Base-by-base conservation (phyloP, 1,140 invertebrate genomes). In the Neelides sp. region DNA sequence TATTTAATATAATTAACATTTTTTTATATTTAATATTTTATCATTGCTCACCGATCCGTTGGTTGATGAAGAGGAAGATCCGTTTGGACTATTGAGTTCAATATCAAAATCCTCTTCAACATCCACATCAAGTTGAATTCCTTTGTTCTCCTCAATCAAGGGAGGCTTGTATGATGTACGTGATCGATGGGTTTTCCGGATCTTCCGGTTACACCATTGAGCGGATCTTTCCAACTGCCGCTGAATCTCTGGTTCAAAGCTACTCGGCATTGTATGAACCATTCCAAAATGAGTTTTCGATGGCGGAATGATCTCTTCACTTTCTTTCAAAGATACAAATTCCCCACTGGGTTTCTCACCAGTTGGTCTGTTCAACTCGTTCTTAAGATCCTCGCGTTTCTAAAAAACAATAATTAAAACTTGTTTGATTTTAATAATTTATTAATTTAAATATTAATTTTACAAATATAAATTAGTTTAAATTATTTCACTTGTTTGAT, bases 181-280 rank as follows among this genome's bases (percentile, higher is more conserved):
- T 30, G n/a, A 4, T 42, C 15, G 40, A 10, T 42, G 8, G 7
- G 26, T 42, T 26, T 42, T 10, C 19, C 39, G 17, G 19, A 8
- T 41, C 17, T 41, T 10, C 39, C 13, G 8, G 39, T 10, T 10
- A 41, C 19, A 41, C 17, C 12, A 12, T 36, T 35, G 12, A 30
- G 54, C 54, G 32, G 58, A 53, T 44, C 58, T 22, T 44, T 59
- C 58, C 42, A 52, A 49, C 26, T 59, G 54, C 19, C 58, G 28
- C 34, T 59, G 58, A 10, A 56, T 17, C 52, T 59, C 58, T 4
- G 58, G 42, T 19, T 59, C 58, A 23, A 51, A 54, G 46, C 47
- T 41, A n/a, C 30, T 30, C 7, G 58, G 51, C 40, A 59, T 55
- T 15, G 24, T 50, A 7, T 54, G 26, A 19, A 55, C 50, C 20